Conservation (phyloP, 2,888 invertebrate species). For the Gymnocheta viridis region DNA sequence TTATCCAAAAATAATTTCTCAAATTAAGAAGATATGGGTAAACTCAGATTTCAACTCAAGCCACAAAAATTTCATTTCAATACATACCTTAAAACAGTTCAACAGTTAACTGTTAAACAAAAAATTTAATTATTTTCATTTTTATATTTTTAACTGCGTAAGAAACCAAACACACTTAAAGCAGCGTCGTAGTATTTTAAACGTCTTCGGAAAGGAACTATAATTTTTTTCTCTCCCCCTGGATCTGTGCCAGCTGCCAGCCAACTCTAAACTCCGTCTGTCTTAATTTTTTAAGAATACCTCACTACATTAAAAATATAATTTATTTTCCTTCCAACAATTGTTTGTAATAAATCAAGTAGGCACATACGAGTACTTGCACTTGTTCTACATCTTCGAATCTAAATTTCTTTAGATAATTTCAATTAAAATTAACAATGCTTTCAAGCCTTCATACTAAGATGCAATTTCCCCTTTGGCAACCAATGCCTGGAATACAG, state of each 20-base stretch:
- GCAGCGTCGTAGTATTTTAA: too few species aligned
- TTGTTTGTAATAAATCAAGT: background rate
- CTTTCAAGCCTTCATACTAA: constrained; percentile 1
- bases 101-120: too few species aligned
- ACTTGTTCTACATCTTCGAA: constrained; percentile 9
- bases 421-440: constrained; percentile 53
- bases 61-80: too few species aligned
- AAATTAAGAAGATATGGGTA: too few species aligned
- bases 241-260: background rate
- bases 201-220: too few species aligned
- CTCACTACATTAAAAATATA: background rate
- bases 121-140: too few species aligned
- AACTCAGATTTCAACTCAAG: too few species aligned
- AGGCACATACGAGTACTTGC: background rate
- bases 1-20: too few species aligned
- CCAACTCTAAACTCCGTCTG: background rate
- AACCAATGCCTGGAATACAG: background rate
- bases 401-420: constrained; percentile 39
- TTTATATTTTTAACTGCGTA: too few species aligned
- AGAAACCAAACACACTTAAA: too few species aligned
- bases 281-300: background rate
- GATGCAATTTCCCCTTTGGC: background rate
- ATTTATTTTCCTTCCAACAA: background rate
- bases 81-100: too few species aligned
- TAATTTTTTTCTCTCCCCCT: too few species aligned